phyloP scores from a whole-genome alignment of 2,888 invertebrate species.

The Chydorus sphaericus region DNA sequence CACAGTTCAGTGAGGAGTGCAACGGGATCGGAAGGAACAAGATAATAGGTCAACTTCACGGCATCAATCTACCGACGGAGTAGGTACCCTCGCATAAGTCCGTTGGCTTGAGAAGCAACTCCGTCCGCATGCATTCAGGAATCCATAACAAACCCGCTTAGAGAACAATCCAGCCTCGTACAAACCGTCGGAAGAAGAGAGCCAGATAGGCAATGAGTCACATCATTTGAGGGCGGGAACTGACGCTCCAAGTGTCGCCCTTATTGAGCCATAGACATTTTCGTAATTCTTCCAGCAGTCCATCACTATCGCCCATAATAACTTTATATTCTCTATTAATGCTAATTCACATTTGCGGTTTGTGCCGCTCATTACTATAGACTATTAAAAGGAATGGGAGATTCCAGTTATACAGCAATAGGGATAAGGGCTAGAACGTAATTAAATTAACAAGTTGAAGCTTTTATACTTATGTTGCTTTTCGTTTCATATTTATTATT shows the following conservation, averaged over 20 bases:
- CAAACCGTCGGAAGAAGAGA: constrained; percentile 64
- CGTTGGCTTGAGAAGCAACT: constrained; percentile 77
- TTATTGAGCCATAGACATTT: constrained; percentile 42
- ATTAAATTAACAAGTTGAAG: too few relatives aligned
- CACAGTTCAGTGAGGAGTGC: constrained; percentile 38
- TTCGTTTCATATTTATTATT: too few relatives aligned
- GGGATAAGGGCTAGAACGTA: too few relatives aligned
- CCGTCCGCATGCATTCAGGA: too few relatives aligned
- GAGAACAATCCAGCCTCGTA: constrained; percentile 47
- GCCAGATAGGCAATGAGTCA: constrained; percentile 75
- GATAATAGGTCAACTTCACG: neutral
- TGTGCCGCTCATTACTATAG: too few relatives aligned
- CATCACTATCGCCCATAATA: constrained; percentile 56
- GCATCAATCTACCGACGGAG: constrained; percentile 8
- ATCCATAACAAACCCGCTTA: constrained; percentile 78
- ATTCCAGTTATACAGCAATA: too few relatives aligned
- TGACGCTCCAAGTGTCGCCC: constrained; percentile 15
- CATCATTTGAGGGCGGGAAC: constrained; percentile 37
- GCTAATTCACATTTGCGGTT: too few relatives aligned
- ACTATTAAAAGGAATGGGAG: too few relatives aligned
- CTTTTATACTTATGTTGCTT: too few relatives aligned
- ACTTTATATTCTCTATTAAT: too few relatives aligned
- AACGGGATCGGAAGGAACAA: constrained; percentile 48
- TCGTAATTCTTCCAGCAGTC: constrained; percentile 54
- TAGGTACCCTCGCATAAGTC: constrained; percentile 72